phyloP scores from a whole-genome alignment of 1,140 invertebrate genomes.

The Probaryconus sp. region DNA sequence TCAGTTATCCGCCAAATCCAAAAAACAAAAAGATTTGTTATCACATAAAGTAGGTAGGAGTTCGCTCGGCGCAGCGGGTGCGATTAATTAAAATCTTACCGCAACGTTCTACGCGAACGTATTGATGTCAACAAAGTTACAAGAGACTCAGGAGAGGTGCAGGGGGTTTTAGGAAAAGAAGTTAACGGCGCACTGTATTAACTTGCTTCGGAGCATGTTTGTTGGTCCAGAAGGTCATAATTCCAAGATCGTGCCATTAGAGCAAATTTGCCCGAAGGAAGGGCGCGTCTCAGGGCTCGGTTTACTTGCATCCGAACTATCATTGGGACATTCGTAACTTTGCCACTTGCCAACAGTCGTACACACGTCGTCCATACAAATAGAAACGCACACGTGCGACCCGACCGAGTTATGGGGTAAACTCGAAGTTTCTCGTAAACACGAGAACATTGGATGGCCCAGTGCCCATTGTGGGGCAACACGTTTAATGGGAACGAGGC shows the following conservation, averaged over 20 bases:
- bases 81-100: too few species aligned
- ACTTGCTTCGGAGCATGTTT: too few species aligned
- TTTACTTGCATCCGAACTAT: conserved; percentile 36
- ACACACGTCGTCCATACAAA: conserved; percentile 37
- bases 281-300: neutral
- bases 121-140: too few species aligned
- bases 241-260: conserved; percentile 40
- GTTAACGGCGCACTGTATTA: too few species aligned
- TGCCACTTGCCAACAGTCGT: conserved; percentile 41
- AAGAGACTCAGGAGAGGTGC: too few species aligned
- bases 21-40: too few species aligned
- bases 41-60: too few species aligned
- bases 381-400: conserved; percentile 29
- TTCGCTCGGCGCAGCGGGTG: too few species aligned
- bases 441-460: conserved; percentile 42
- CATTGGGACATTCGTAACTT: conserved; percentile 49
- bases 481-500: conserved; percentile 64
- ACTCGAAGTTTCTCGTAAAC: conserved; percentile 59
- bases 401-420: conserved; percentile 28
- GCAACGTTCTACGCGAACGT: too few species aligned
- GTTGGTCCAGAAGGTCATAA: conserved; percentile 34
- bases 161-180: too few species aligned
- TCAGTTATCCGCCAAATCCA: too few species aligned
- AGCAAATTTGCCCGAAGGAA: conserved; percentile 24
- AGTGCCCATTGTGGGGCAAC: conserved; percentile 53